Evolutionary conservation across 2,113 vertebrate genomes (phyloP).

Genomic region (Genyomyrus donnyi): DNA sequence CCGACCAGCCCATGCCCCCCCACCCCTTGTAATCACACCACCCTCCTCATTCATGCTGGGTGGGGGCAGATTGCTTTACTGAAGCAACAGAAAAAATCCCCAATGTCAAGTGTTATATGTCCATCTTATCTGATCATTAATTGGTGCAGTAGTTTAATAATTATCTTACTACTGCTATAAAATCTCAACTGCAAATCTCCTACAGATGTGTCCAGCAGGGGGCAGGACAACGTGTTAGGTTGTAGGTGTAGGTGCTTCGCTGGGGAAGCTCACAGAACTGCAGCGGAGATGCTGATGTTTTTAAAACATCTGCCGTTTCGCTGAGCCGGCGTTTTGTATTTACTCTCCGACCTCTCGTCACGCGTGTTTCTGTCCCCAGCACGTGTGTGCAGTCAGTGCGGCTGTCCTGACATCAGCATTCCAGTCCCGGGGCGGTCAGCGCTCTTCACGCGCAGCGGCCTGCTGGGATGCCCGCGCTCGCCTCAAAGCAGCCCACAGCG

Average conservation of each 20-base stretch:
- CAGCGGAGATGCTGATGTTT: background rate
- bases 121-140: background rate
- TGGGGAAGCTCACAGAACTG: background rate
- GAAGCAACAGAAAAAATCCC: background rate
- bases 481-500: no score
- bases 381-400: background rate
- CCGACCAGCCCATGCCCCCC: background rate
- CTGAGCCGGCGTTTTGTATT: background rate
- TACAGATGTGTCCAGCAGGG: background rate
- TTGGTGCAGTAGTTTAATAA: background rate
- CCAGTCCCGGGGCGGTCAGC: background rate
- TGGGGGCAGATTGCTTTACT: background rate
- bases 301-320: background rate
- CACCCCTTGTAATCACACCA: background rate
- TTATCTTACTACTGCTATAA: background rate
- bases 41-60: background rate
- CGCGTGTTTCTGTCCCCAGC: background rate
- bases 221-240: background rate
- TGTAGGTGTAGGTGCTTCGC: background rate
- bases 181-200: background rate
- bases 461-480: no score
- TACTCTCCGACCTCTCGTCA: background rate
- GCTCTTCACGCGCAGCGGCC: background rate
- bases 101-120: background rate
- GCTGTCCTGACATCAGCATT: background rate